phyloP scores from a whole-genome alignment of 1,140 invertebrate species.

The Episyrphus balteatus region DNA sequence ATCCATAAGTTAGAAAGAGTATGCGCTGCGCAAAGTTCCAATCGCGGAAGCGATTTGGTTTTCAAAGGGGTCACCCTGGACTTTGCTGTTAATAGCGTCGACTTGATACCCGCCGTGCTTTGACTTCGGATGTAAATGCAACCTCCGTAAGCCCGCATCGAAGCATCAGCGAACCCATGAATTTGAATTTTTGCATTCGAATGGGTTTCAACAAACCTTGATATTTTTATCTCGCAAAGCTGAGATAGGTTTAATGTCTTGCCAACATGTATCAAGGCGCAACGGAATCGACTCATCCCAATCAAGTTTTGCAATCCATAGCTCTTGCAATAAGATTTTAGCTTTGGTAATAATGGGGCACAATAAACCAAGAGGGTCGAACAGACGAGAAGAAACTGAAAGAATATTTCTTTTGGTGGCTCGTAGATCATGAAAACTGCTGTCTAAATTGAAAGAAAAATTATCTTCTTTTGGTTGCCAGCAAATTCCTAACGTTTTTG shows the following conservation, averaged over 20 bases:
- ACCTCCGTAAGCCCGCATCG: neutral
- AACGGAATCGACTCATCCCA: constrained; percentile 23
- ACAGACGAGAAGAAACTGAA: constrained; percentile 16
- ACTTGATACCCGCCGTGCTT: neutral
- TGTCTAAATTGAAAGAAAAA: constrained; percentile 12
- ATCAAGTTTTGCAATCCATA: constrained; percentile 22
- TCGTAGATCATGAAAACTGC: constrained; percentile 3
- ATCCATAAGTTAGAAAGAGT: constrained; percentile 3
- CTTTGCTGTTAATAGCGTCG: constrained; percentile 10
- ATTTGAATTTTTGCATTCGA: neutral
- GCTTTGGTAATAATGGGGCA: constrained; percentile 23
- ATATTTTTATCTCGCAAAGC: neutral
- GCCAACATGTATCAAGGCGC: constrained; percentile 11
- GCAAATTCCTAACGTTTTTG: constrained; percentile 19
- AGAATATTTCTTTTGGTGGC: constrained; percentile 21
- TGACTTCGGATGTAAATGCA: neutral
- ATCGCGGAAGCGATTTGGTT: constrained; percentile 13
- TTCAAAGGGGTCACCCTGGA: constrained; percentile 19
- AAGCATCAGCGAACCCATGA: neutral
- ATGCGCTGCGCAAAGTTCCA: constrained; percentile 18
- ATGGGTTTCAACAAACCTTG: neutral
- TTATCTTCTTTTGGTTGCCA: constrained; percentile 18
- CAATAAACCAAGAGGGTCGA: constrained; percentile 28
- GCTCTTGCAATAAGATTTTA: constrained; percentile 34
- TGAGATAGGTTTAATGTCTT: neutral